phyloP scores from a whole-genome alignment of 2,797 vertebrate species.

The Gambusia yucatana region DNA sequence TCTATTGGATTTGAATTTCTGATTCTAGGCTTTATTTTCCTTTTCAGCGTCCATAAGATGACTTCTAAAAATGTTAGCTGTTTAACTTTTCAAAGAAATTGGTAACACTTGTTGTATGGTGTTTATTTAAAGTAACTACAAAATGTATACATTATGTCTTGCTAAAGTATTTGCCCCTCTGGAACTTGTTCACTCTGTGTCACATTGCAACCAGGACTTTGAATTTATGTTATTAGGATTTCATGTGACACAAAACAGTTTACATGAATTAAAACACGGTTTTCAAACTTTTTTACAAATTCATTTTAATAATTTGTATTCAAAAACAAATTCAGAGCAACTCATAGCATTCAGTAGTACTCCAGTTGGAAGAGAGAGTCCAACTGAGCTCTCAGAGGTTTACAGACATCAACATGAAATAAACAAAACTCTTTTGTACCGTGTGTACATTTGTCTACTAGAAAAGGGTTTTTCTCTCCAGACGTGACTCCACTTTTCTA shows the following conservation, averaged over 20 bases:
- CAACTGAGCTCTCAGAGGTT: no score
- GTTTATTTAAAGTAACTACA: background rate
- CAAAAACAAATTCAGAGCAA: no score
- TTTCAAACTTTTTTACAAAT: background rate
- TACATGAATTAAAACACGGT: background rate
- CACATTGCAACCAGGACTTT: background rate
- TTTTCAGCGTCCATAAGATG: background rate
- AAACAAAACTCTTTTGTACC: background rate
- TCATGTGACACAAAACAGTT: no score
- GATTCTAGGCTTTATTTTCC: background rate
- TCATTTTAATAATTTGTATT: no score
- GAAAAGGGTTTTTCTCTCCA: constrained; percentile 74
- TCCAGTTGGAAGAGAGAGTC: no score
- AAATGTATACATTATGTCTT: background rate
- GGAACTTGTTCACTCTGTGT: background rate
- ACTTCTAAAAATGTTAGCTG: background rate
- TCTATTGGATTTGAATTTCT: background rate
- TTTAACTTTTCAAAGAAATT: background rate
- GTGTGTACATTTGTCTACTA: constrained; percentile 41
- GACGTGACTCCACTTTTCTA: constrained; percentile 74
- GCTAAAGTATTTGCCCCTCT: background rate
- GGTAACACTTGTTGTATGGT: background rate
- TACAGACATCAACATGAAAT: no score
- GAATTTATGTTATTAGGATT: background rate
- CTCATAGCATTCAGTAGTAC: no score